Evolutionary conservation across 2,797 vertebrate species (phyloP).

Genomic region (Loris lydekkerianus): DNA sequence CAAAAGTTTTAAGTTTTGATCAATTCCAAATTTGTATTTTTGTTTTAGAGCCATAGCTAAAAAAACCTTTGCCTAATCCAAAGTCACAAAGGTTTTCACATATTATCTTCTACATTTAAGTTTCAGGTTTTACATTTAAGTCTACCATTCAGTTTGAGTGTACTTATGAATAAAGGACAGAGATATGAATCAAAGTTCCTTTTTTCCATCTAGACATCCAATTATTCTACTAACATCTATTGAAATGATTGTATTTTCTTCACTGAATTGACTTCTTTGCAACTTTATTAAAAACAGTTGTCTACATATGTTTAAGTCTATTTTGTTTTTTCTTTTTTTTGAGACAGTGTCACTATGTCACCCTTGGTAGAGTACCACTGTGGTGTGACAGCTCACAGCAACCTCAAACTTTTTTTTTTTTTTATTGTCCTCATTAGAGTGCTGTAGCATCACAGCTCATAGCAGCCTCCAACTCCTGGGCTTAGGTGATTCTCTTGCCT

Average conservation of each 20-base stretch:
- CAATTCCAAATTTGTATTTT: slow-evolving; percentile 35
- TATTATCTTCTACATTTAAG: slow-evolving; percentile 10
- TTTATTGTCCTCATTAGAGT: too few species aligned
- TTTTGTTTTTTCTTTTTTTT: neutral
- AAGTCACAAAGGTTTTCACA: neutral
- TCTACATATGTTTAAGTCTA: neutral
- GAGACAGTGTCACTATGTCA: too few species aligned
- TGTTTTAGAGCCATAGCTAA: slow-evolving; percentile 2
- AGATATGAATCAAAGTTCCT: neutral
- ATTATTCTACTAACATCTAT: neutral
- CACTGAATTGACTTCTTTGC: neutral
- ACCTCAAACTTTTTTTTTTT: too few species aligned
- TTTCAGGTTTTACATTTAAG: slow-evolving; percentile 2
- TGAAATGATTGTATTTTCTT: slow-evolving; percentile 6
- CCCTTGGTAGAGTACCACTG: too few species aligned
- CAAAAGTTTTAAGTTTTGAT: slow-evolving; percentile 22
- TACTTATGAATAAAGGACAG: slow-evolving; percentile 17
- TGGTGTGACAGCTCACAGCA: too few species aligned
- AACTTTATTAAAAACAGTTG: neutral
- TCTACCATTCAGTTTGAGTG: neutral
- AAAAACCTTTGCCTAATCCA: neutral
- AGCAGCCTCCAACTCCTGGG: too few species aligned
- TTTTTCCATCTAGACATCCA: neutral
- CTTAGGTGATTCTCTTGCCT: too few species aligned
- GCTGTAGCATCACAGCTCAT: too few species aligned